Conservation (phyloP, 2,113 vertebrate species). For the Nibea albiflora region DNA sequence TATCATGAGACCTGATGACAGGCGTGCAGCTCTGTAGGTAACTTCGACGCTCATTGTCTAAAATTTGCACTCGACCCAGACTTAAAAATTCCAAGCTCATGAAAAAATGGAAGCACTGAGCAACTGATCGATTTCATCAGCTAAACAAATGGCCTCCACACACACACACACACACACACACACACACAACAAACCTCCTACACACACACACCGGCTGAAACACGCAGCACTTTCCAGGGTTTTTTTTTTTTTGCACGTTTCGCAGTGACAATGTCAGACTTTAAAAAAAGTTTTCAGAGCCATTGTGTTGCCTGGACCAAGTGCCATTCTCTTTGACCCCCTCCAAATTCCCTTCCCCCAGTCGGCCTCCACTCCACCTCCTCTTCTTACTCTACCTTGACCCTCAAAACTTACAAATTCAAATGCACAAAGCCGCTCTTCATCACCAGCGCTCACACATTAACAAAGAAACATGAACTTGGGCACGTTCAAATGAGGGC, state of each 20-base stretch:
- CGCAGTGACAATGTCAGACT: constrained; percentile 32
- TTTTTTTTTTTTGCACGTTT: constrained; percentile 36
- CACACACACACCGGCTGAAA: constrained; percentile 32
- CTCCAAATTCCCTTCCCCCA: constrained; percentile 63
- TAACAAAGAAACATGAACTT: constrained; percentile 77
- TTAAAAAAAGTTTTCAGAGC: constrained; percentile 56
- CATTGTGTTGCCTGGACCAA: constrained; percentile 46
- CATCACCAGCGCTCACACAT: constrained; percentile 78
- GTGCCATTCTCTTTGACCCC: constrained; percentile 63
- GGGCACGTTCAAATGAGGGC: neutral
- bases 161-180: neutral
- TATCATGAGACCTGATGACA: neutral
- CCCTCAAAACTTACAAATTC: constrained; percentile 83
- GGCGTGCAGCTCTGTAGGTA: no score
- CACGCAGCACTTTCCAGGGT: constrained; percentile 29
- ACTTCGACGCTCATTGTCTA: neutral
- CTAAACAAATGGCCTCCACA: neutral
- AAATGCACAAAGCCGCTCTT: constrained; percentile 86
- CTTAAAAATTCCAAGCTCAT: neutral
- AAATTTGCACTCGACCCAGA: neutral
- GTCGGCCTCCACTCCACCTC: constrained; percentile 49
- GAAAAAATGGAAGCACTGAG: constrained; percentile 20
- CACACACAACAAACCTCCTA: neutral
- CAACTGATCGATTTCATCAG: constrained; percentile 17
- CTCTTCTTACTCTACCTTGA: constrained; percentile 67